These are phyloP conservation scores for Rallus crepitans DNA, from an alignment of 2,797 vertebrate genomes.

Conservation along the genomic window DNA sequence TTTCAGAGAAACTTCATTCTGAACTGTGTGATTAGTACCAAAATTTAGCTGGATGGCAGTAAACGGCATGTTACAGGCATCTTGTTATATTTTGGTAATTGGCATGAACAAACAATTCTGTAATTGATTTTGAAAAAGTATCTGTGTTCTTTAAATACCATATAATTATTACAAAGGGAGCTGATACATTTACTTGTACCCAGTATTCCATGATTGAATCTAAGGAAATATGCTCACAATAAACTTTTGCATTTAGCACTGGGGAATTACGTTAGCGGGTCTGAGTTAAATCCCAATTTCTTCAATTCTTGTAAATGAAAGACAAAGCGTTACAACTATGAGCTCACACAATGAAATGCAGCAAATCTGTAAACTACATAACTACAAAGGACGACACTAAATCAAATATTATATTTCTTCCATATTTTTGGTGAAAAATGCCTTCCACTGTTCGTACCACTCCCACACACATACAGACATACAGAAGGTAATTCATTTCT, in stretches of 20 bases:
- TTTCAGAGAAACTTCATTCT: neutral
- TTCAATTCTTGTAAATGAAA: conserved; percentile 30
- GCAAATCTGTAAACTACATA: neutral
- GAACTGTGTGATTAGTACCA: neutral
- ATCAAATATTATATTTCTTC: neutral
- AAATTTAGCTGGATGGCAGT: neutral
- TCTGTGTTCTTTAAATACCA: neutral
- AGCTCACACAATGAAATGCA: neutral
- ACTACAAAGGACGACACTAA: neutral
- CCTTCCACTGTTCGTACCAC: neutral
- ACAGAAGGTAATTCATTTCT: neutral
- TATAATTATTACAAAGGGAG: conserved; percentile 3
- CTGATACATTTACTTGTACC: neutral
- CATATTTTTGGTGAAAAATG: neutral
- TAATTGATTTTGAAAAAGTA: neutral
- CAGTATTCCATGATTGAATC: conserved; percentile 11
- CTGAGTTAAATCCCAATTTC: conserved; percentile 50
- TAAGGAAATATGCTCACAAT: conserved; percentile 7
- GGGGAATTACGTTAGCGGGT: conserved; percentile 4
- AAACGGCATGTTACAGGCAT: neutral
- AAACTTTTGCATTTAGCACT: conserved; percentile 20
- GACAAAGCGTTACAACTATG: neutral
- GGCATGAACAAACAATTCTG: neutral
- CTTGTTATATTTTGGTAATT: neutral
- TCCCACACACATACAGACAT: neutral